Evolutionary conservation across 2,797 vertebrate genomes (phyloP), one percentile per base, ranked within the genome.

Genomic region (Esox lucius): DNA sequence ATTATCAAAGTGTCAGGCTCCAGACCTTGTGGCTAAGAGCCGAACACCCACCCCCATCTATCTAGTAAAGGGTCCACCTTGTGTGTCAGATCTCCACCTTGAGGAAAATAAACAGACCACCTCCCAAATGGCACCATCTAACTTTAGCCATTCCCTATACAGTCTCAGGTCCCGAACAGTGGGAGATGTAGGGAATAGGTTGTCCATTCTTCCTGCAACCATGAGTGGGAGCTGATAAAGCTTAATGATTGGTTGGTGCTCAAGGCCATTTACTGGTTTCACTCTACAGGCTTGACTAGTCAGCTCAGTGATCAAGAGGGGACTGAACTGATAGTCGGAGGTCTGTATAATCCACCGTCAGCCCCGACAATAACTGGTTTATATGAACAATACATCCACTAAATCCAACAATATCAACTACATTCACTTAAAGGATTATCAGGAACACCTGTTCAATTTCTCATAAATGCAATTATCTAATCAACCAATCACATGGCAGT

Each of bases 261-360:
- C 35, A 66, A 33, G 78, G 84, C 81, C 70, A 39, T 84, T 89
- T 90, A 84, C 42, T 46, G 84, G 72, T 80, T 83, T 81, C 13
- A 22, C 46, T 71, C 42, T 66, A 46, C 48, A 4, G 16, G 66
- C 42, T 19, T 15, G 22, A 51, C 22, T 24, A 13, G 28, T 53
- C 48, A 72, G 62, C 68, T 68, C 24, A 53, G 71, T 65, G 75
- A 85, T 80, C 70, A 82, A 61, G 67, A 78, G 88, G 88, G 86
- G 15, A 77, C n/a, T 73, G 83, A 89, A 85, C 86, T 86, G 86
- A 17, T 76, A 78, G 85, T 84, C 82, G 77, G 66, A 77, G 75
- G 56, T 48, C 83, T 89, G 88, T 89, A 84, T 89, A 88, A 89
- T 78, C 83, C 81, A 76, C 79, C 75, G 1, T 15, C 12, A 19